Evolutionary conservation across 2,888 invertebrate species (phyloP), one percentile per base, ranked within the genome.

Genomic region (Azorinus chamasolen): DNA sequence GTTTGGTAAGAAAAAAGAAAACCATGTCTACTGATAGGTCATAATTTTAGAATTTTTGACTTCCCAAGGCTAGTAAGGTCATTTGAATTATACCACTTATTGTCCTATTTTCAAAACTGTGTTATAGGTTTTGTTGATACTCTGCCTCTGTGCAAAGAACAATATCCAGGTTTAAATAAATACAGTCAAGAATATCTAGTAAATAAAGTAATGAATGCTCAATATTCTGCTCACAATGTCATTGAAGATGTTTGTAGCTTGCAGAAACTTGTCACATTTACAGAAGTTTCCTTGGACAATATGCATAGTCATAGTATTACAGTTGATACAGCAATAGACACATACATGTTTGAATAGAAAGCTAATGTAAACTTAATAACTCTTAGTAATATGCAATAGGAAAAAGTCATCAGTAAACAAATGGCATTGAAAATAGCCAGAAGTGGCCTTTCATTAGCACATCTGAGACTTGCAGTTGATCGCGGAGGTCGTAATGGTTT

Each of bases 161-260:
- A n/a, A n/a, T n/a, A n/a, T n/a, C n/a, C n/a, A n/a, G n/a, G n/a
- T n/a, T n/a, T n/a, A n/a, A n/a, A n/a, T n/a, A n/a, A n/a, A n/a
- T n/a, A n/a, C n/a, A n/a, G n/a, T n/a, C n/a, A n/a, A n/a, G n/a
- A n/a, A n/a, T n/a, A n/a, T 39, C 62, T 62, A 51, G 50, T 62
- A 10, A 16, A 12, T 43, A 14, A 18, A 12, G 10, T 58, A n/a
- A 22, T 45, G 24, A 43, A 58, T 37, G 51, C 18, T 22, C 32
- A 48, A 2, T 62, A 62, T 50, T 4, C 50, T 46, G 62, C 62
- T 20, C 51, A 62, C 20, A 51, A 62, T 62, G 62, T 51, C 20
- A 8, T 62, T 22, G 62, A 37, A 51, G 51, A 62, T 62, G 62
- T 62, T 6, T n/a, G 39, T 51, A 51, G 62, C 22, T 25, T 62